Conservation (phyloP, 2,113 vertebrate genomes). For the Ifrita kowaldi region DNA sequence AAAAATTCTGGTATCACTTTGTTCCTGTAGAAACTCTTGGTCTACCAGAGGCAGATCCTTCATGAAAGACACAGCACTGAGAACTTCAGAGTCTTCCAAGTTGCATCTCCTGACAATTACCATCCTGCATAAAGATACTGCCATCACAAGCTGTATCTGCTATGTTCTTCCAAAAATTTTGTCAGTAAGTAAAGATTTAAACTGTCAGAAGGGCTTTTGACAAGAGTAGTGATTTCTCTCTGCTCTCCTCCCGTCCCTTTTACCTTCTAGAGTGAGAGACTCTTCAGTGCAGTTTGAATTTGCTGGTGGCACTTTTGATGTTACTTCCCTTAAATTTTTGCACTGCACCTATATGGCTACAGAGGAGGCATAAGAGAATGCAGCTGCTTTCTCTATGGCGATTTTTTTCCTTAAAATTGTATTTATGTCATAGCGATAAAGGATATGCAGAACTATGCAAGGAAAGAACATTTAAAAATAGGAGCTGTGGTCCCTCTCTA, state of each 20-base stretch:
- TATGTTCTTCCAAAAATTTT: neutral
- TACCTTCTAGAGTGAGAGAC: neutral
- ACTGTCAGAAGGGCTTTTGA: neutral
- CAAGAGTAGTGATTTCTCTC: neutral
- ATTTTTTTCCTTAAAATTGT: neutral
- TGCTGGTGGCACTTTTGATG: neutral
- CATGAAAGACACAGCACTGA: neutral
- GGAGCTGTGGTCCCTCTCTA: neutral
- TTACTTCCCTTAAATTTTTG: neutral
- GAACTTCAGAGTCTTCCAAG: neutral
- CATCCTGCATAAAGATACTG: neutral
- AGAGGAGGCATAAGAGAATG: neutral
- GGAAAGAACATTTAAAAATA: neutral
- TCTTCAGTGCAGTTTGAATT: neutral
- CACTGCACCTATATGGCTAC: neutral
- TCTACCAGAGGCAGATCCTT: neutral
- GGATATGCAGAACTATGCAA: neutral
- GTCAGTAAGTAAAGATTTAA: neutral
- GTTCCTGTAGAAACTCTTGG: neutral
- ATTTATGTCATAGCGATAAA: neutral
- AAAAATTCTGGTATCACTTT: neutral
- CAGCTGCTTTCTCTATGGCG: neutral
- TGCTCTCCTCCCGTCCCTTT: neutral
- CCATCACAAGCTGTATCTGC: neutral
- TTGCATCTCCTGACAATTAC: neutral